Conservation (phyloP, 1,140 invertebrate species). For the Drosophila prosaltans region DNA sequence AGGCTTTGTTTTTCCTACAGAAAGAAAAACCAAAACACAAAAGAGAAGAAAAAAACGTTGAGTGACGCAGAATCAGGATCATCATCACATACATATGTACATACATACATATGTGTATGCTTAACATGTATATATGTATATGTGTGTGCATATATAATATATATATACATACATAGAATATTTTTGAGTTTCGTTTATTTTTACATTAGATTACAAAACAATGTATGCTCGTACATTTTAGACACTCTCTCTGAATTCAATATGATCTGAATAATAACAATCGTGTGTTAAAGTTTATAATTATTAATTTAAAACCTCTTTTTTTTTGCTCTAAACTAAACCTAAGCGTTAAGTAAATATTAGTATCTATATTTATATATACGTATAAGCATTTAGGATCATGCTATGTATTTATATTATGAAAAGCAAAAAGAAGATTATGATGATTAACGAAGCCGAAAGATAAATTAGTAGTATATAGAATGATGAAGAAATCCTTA, state of each 20-base stretch:
- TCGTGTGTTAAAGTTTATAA: slow-evolving; percentile 37
- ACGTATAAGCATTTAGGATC: slow-evolving; percentile 57
- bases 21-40: not conserved
- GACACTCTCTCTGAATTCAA: slow-evolving; percentile 16
- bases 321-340: slow-evolving; percentile 35
- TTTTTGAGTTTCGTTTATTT: slow-evolving; percentile 28
- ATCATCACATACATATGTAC: not conserved
- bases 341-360: slow-evolving; percentile 35
- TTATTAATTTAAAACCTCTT: slow-evolving; percentile 28
- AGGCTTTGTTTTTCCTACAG: slow-evolving; percentile 6
- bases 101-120: no score
- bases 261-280: slow-evolving; percentile 37
- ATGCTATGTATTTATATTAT: slow-evolving; percentile 53
- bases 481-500: slow-evolving; percentile 64
- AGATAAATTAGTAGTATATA: slow-evolving; percentile 37
- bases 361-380: slow-evolving; percentile 31
- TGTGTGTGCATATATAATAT: not conserved
- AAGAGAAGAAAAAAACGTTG: not conserved
- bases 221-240: slow-evolving; percentile 46
- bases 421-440: slow-evolving; percentile 22
- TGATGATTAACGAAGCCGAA: slow-evolving; percentile 30
- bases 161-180: not conserved
- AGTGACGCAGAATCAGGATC: not conserved
- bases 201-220: slow-evolving; percentile 47
- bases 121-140: slow-evolving; percentile 13